Conservation (phyloP, 1,140 invertebrate genomes). For the Drosophila bipectinata region DNA sequence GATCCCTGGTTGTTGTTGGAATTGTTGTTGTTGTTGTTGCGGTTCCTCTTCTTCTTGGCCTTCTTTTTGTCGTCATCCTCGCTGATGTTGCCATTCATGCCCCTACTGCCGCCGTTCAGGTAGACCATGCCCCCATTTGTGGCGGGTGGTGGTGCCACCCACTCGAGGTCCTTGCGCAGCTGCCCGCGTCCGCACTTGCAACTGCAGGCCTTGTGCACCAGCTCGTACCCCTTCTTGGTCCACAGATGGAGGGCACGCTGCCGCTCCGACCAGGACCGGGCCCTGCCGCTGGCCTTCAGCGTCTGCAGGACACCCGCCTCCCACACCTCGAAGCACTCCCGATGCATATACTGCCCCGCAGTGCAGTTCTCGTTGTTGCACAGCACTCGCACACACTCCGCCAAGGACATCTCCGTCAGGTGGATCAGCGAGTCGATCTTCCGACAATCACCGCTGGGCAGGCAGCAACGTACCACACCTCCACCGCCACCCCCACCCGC, state of each 20-base stretch:
- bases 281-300: slow-evolving; percentile 94
- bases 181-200: slow-evolving; percentile 95
- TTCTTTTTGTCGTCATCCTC: slow-evolving; percentile 86
- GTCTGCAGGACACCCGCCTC: slow-evolving; percentile 94
- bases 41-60: slow-evolving; percentile 89
- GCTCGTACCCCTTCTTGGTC: slow-evolving; percentile 98
- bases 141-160: slow-evolving; percentile 87
- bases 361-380: slow-evolving; percentile 97
- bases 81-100: slow-evolving; percentile 46
- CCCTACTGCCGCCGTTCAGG: slow-evolving; percentile 27
- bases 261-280: slow-evolving; percentile 96
- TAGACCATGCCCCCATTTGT: slow-evolving; percentile 17
- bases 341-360: slow-evolving; percentile 96
- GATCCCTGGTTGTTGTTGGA: slow-evolving; percentile 27
- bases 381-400: slow-evolving; percentile 93
- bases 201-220: slow-evolving; percentile 95
- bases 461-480: slow-evolving; percentile 88
- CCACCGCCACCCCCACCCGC: slow-evolving; percentile 38
- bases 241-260: slow-evolving; percentile 97
- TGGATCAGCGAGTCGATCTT: slow-evolving; percentile 88
- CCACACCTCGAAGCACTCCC: slow-evolving; percentile 97
- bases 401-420: slow-evolving; percentile 90
- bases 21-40: slow-evolving; percentile 86
- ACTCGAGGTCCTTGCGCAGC: slow-evolving; percentile 96
- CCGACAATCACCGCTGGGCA: slow-evolving; percentile 91